Conservation (phyloP, 2,113 vertebrate genomes). For the Sigmodon hispidus region DNA sequence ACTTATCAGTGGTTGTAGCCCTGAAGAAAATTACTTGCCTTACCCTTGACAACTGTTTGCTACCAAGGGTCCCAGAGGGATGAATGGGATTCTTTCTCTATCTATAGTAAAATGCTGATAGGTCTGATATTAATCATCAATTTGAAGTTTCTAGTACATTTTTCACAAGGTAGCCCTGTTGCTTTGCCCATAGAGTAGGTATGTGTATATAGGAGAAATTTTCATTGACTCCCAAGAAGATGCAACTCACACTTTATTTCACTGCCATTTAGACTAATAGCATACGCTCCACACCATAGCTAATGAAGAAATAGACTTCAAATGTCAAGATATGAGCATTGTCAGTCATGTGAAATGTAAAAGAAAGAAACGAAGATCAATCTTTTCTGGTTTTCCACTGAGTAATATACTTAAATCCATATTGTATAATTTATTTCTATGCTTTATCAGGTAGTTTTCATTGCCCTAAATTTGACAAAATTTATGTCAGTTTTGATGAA, state of each 20-base stretch:
- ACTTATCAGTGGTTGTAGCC: neutral
- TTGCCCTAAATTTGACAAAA: neutral
- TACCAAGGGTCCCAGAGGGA: neutral
- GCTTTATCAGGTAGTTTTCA: neutral
- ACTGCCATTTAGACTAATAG: neutral
- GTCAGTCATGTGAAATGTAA: neutral
- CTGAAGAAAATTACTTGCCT: neutral
- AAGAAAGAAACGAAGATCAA: neutral
- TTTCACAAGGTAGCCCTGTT: neutral
- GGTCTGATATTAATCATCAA: neutral
- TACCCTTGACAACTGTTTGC: neutral
- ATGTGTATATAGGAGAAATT: neutral
- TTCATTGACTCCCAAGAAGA: neutral
- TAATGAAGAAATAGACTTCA: neutral
- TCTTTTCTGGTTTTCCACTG: neutral
- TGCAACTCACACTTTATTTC: neutral
- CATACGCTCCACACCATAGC: neutral
- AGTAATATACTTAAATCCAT: neutral
- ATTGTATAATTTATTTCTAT: neutral
- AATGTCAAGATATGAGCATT: neutral
- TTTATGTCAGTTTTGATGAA: too few species aligned
- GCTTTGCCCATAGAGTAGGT: neutral
- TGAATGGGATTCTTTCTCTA: neutral
- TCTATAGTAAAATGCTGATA: neutral
- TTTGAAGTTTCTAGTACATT: neutral